These are phyloP conservation scores for Ianthella basta DNA, from an alignment of 37 sponge, comb jelly and placozoan species.

Conservation along the genomic window DNA sequence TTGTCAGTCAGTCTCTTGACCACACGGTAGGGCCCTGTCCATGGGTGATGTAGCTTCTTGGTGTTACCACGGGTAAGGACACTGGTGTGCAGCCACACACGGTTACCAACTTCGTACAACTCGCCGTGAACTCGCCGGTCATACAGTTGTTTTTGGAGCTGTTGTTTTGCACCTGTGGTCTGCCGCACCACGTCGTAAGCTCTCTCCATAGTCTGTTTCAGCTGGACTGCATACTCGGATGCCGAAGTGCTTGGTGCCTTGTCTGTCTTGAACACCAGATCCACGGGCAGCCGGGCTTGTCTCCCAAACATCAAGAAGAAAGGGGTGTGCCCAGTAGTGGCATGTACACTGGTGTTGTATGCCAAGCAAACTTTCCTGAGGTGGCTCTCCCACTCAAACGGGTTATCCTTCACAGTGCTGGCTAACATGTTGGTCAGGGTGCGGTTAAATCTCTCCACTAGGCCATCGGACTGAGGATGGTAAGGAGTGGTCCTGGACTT, in stretches of 20 bases:
- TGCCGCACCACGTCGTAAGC: conserved; percentile 17
- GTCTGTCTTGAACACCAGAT: conserved; percentile 27
- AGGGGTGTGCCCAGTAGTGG: conserved; percentile 41
- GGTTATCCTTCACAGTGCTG: not conserved
- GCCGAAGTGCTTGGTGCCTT: not conserved
- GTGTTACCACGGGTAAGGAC: conserved; percentile 2
- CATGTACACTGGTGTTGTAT: conserved; percentile 32
- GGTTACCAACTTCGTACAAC: conserved; percentile 2
- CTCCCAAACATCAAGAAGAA: conserved; percentile 54
- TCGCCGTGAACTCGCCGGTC: conserved; percentile 1
- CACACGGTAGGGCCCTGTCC: conserved; percentile 44
- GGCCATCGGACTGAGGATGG: conserved; percentile 62
- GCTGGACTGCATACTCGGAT: conserved; percentile 29
- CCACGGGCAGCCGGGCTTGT: conserved; percentile 37
- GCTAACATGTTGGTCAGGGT: conserved; percentile 27
- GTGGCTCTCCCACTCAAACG: conserved; percentile 41
- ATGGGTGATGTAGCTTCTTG: conserved; percentile 41
- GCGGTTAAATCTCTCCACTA: conserved; percentile 61
- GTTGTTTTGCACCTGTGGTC: not conserved
- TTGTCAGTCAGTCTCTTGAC: conserved; percentile 24
- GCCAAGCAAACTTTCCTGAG: conserved; percentile 31
- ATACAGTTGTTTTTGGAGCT: conserved; percentile 31
- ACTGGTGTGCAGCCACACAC: conserved; percentile 34
- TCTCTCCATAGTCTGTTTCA: conserved; percentile 16
- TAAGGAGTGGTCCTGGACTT: conserved; percentile 58